phyloP scores from a whole-genome alignment of 2,113 vertebrate genomes.

The Nothocercus julius region DNA sequence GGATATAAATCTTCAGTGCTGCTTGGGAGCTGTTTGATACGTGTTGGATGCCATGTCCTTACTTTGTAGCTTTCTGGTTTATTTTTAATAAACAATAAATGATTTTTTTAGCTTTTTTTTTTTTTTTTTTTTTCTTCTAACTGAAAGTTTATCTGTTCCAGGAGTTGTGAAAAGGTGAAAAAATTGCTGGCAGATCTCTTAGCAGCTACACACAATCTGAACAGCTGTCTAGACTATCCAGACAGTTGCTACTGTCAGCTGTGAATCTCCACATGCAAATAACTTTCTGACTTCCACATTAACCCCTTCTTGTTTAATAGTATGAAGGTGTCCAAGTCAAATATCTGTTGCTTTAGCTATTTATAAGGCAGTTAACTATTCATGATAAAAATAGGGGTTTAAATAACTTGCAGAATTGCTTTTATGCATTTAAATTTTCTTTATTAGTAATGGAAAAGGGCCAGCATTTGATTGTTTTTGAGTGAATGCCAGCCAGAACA shows the following conservation, averaged over 20 bases:
- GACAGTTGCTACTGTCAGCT: slow-evolving; percentile 85
- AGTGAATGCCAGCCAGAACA: neutral
- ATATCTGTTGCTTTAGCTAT: neutral
- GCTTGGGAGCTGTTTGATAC: neutral
- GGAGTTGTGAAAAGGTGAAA: slow-evolving; percentile 78
- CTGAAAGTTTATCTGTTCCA: slow-evolving; percentile 50
- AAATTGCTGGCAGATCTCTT: slow-evolving; percentile 62
- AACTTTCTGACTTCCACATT: slow-evolving; percentile 68
- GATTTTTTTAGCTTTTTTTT: too few relatives aligned
- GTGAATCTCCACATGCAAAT: slow-evolving; percentile 74
- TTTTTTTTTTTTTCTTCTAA: neutral
- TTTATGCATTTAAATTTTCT: neutral
- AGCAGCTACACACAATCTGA: slow-evolving; percentile 64
- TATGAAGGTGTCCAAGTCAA: neutral
- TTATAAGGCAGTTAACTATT: neutral
- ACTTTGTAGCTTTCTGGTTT: neutral
- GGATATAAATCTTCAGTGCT: neutral
- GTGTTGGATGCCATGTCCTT: neutral
- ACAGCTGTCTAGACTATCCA: slow-evolving; percentile 80
- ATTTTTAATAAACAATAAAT: neutral
- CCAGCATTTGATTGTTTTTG: neutral
- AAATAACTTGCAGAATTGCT: neutral
- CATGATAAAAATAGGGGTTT: neutral
- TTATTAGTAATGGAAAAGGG: neutral
- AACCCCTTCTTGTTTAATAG: slow-evolving; percentile 68